Percentiles rank a stretch among this genome's conserved stretches.
These are phyloP conservation scores for Sinonovacula constricta DNA, from an alignment of 1,140 invertebrate species.

Conservation along the genomic window DNA sequence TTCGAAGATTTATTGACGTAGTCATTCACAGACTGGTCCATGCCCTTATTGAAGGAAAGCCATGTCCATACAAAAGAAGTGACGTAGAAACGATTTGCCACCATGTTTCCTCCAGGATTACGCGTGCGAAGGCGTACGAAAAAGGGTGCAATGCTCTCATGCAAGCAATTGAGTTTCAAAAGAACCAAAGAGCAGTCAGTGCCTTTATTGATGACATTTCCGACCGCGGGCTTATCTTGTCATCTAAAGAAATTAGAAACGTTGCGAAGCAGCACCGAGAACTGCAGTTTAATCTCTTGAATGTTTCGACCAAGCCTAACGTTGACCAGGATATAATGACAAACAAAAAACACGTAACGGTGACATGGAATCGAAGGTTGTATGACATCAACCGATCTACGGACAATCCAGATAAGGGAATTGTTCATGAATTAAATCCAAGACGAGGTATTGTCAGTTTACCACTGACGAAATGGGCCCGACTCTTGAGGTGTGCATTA, in stretches of 20 bases:
- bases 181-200: conserved; percentile 38
- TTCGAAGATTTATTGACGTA: conserved; percentile 77
- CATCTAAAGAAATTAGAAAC: conserved; percentile 33
- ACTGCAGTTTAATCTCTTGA: conserved; percentile 45
- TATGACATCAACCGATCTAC: background rate
- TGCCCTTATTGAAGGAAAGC: conserved; percentile 79
- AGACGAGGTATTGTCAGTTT: background rate
- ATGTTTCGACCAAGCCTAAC: conserved; percentile 45
- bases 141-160: conserved; percentile 44
- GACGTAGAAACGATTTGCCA: conserved; percentile 57
- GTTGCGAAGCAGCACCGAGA: conserved; percentile 23
- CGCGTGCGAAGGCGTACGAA: conserved; percentile 51
- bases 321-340: conserved; percentile 22
- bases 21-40: conserved; percentile 84
- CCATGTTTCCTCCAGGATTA: conserved; percentile 41
- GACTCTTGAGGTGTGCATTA: background rate
- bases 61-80: conserved; percentile 46
- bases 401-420: background rate
- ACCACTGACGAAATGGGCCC: conserved; percentile 13
- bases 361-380: conserved; percentile 24
- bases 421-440: background rate
- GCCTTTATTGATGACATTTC: conserved; percentile 42
- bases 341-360: background rate
- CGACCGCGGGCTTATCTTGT: conserved; percentile 41
- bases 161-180: conserved; percentile 36